Evolutionary conservation across 2,888 invertebrate species (phyloP), one percentile per base, ranked within the genome.

Genomic region (Hydraecia micacea): DNA sequence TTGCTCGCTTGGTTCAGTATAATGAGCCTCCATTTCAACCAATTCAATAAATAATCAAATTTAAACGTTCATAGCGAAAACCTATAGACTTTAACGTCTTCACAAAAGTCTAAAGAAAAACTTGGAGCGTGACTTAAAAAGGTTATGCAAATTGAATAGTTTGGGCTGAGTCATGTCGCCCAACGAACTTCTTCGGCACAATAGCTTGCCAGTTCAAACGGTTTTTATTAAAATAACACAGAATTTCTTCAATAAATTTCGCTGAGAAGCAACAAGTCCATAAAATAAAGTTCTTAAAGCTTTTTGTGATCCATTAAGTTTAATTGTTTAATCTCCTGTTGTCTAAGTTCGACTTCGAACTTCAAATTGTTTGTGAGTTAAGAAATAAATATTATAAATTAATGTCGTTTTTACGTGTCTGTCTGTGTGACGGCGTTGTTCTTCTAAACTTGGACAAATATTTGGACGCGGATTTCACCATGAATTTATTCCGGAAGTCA

Each of bases 241-340:
- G 28, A 81, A 60, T 77, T 72, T 67, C 69, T 71, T 62, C n/a
- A 11, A 58, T 65, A 77, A 74, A 86, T 60, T 84, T 42, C 13
- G n/a, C 58, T 65, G 36, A 36, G 52, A 65, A 86, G 86, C 78
- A 86, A 84, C 86, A 83, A 85, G 81, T 85, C 46, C 73, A 55
- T 72, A 62, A 66, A 79, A 76, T 73, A 39, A 87, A 77, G 69
- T 60, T 36, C 13, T 5, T 21, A 63, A 68, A 84, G 71, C 25
- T 65, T 52, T 55, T 79, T 80, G 42, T 52, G 58, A 49, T 69
- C 28, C 68, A 80, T 72, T 81, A 25, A 15, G 11, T 28, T 79
- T 49, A 25, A 25, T 28, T 68, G 62, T 62, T 84, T n/a, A 55
- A 36, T 73, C 36, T 72, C 13, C 32, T 52, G n/a, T 55, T 65